Evolutionary conservation across 64 coral and sea anemone genomes (phyloP).

Genomic region (Actinia equina): DNA sequence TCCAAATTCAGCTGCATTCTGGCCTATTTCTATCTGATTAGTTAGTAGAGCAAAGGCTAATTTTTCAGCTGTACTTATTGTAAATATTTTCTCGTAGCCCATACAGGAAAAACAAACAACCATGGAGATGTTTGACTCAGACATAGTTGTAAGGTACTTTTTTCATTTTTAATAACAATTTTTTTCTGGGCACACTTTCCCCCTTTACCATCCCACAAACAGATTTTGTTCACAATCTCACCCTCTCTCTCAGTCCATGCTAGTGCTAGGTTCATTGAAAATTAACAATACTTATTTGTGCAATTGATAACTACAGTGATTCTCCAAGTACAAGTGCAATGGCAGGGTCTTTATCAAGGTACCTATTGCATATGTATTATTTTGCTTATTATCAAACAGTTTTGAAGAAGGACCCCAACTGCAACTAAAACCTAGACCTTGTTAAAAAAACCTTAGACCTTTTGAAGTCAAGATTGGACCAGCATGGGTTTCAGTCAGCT

Average conservation of each 20-base stretch:
- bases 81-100: not conserved
- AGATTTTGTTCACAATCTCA: not conserved
- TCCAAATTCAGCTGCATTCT: too few species aligned
- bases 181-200: not conserved
- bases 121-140: not conserved
- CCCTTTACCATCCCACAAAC: not conserved
- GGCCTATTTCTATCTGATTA: too few species aligned
- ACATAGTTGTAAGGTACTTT: not conserved
- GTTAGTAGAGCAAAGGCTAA: too few species aligned
- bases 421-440: not conserved
- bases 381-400: too few species aligned
- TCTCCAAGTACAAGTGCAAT: conserved; percentile 8
- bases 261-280: not conserved
- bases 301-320: not conserved
- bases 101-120: conserved; percentile 9
- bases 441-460: not conserved
- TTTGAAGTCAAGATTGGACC: not conserved
- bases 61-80: not conserved
- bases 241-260: not conserved
- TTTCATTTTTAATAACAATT: not conserved
- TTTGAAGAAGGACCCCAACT: too few species aligned
- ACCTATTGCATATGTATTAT: too few species aligned
- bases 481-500: not conserved
- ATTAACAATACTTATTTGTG: not conserved
- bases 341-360: not conserved